These are phyloP conservation scores for Naja naja DNA, from an alignment of 2,113 vertebrate genomes.

Conservation along the genomic window DNA sequence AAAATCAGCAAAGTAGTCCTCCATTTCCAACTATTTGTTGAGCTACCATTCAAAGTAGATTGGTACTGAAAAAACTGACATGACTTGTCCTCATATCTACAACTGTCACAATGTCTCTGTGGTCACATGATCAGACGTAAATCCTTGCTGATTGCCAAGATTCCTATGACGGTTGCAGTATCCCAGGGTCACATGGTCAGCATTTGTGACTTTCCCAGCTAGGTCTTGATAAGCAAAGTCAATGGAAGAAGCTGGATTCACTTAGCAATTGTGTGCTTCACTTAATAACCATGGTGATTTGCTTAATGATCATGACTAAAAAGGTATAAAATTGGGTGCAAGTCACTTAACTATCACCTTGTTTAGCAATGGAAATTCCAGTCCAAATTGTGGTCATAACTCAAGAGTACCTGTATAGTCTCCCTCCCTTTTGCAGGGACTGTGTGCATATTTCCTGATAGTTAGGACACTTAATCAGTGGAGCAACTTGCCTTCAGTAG, in stretches of 20 bases:
- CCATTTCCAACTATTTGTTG: background rate
- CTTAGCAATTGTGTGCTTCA: background rate
- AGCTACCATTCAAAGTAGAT: background rate
- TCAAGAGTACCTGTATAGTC: background rate
- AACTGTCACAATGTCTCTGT: background rate
- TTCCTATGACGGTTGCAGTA: background rate
- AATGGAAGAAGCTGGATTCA: background rate
- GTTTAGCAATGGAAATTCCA: background rate
- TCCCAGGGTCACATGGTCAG: background rate
- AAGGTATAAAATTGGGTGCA: background rate
- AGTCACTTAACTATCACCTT: background rate
- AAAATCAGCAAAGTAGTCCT: background rate
- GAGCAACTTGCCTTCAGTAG: background rate
- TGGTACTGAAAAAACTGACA: background rate
- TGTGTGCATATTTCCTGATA: background rate
- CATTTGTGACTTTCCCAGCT: background rate
- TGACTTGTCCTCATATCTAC: background rate
- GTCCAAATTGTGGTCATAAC: background rate
- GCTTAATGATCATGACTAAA: background rate
- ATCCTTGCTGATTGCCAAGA: background rate
- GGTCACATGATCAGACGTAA: background rate
- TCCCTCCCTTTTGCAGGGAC: background rate
- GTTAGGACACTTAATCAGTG: background rate
- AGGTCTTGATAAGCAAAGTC: background rate
- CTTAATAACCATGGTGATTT: background rate